Conservation (phyloP, 2,888 invertebrate genomes). For the Boloria euphrosyne region DNA sequence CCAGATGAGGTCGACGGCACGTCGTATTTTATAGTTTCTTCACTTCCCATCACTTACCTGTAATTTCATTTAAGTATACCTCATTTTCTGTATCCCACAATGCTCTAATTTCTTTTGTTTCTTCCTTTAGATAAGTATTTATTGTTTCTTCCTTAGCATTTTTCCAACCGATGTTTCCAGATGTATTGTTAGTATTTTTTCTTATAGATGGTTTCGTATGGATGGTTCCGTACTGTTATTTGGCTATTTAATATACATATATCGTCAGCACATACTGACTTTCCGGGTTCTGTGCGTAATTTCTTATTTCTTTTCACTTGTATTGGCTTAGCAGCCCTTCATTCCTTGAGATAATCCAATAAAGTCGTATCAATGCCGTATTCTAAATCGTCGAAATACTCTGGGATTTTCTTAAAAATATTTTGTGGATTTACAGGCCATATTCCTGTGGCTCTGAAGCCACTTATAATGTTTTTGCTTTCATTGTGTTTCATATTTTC, state of each 20-base stretch:
- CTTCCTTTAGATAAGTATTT: too few species aligned
- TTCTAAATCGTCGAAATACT: background rate
- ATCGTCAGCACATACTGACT: slow-evolving; percentile 31
- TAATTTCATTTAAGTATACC: too few species aligned
- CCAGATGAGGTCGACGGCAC: too few species aligned
- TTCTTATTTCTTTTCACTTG: background rate
- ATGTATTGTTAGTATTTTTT: too few species aligned
- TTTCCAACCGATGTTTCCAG: too few species aligned
- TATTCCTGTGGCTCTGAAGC: slow-evolving; percentile 38
- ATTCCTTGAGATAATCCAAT: background rate
- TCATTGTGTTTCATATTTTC: slow-evolving; percentile 9
- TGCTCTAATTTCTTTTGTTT: too few species aligned
- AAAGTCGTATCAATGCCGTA: background rate
- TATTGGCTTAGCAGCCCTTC: background rate
- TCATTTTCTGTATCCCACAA: too few species aligned
- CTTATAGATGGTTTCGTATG: too few species aligned
- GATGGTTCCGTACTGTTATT: too few species aligned
- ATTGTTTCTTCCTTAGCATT: too few species aligned
- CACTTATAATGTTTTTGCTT: slow-evolving; percentile 30
- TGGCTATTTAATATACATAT: background rate
- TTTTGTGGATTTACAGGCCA: slow-evolving; percentile 15
- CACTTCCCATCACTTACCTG: too few species aligned
- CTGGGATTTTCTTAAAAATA: slow-evolving; percentile 18
- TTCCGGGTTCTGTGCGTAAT: background rate
- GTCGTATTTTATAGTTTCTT: too few species aligned